These are phyloP conservation scores for Pogonocichla stellata DNA, from an alignment of 2,113 vertebrate species.

Conservation along the genomic window DNA sequence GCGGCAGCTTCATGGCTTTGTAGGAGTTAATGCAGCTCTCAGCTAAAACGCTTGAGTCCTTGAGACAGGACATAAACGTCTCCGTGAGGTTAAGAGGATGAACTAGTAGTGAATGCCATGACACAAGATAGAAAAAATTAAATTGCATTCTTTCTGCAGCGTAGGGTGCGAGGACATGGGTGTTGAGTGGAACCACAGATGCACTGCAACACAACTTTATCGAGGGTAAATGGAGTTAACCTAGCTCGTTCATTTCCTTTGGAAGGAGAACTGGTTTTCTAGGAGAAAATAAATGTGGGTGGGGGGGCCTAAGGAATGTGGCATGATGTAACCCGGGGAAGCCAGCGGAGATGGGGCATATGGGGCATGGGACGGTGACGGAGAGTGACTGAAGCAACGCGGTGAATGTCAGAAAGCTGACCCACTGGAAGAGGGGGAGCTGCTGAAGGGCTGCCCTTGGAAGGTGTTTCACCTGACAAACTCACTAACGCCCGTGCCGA, in stretches of 20 bases:
- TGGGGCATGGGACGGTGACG: fast-evolving
- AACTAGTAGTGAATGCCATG: neutral
- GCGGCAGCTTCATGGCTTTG: neutral
- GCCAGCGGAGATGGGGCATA: fast-evolving
- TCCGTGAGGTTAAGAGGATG: neutral
- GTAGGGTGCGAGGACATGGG: neutral
- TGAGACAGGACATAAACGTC: neutral
- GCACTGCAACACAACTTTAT: neutral
- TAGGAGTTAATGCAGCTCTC: neutral
- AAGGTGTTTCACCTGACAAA: neutral
- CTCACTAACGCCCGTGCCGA: fast-evolving
- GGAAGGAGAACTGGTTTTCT: neutral
- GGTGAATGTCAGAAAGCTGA: fast-evolving
- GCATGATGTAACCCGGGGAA: no score
- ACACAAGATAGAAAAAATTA: neutral
- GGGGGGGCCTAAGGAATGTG: fast-evolving
- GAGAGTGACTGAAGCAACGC: neutral
- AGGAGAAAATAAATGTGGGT: neutral
- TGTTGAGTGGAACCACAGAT: neutral
- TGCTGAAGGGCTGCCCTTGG: neutral
- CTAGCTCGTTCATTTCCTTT: neutral
- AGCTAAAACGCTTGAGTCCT: neutral
- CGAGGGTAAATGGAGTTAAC: neutral
- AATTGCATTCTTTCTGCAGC: neutral
- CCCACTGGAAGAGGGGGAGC: no score